phyloP scores from a whole-genome alignment of 2,888 invertebrate species.

The Tetragnatha montana region DNA sequence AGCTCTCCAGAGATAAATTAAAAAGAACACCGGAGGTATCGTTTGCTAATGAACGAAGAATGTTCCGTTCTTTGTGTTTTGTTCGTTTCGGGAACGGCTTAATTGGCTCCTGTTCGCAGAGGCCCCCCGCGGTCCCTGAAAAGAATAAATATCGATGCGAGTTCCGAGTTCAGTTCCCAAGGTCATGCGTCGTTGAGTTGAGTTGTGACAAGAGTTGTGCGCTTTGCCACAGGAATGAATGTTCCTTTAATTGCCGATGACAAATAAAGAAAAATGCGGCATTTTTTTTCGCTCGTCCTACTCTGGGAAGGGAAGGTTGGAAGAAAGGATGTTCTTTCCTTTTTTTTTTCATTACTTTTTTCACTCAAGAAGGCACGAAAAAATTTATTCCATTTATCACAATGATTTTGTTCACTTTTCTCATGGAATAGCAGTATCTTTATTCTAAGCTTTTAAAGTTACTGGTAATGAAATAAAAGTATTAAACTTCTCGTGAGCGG shows the following conservation, averaged over 20 bases:
- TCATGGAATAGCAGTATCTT: too few relatives aligned
- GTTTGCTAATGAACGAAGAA: slow-evolving; percentile 43
- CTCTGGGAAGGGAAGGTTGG: not conserved
- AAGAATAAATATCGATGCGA: not conserved
- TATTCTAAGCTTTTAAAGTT: too few relatives aligned
- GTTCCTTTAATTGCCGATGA: slow-evolving; percentile 46
- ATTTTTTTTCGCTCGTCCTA: not conserved
- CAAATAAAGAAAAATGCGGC: slow-evolving; percentile 36
- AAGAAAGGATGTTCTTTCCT: not conserved
- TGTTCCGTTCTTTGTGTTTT: slow-evolving; percentile 4
- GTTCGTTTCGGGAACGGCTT: not conserved
- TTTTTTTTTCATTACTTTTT: too few relatives aligned
- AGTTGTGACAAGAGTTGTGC: slow-evolving; percentile 18
- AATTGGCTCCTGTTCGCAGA: not conserved
- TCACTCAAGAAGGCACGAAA: too few relatives aligned
- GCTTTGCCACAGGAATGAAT: not conserved
- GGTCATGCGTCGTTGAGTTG: not conserved
- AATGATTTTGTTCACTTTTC: too few relatives aligned
- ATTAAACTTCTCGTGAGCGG: too few relatives aligned
- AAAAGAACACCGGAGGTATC: slow-evolving; percentile 20
- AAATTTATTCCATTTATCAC: too few relatives aligned
- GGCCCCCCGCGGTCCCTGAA: not conserved
- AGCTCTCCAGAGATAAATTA: slow-evolving; percentile 13
- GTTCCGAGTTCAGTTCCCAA: not conserved
- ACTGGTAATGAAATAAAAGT: too few relatives aligned